Conservation (phyloP, 2,888 invertebrate species). For the Amiota communis region DNA sequence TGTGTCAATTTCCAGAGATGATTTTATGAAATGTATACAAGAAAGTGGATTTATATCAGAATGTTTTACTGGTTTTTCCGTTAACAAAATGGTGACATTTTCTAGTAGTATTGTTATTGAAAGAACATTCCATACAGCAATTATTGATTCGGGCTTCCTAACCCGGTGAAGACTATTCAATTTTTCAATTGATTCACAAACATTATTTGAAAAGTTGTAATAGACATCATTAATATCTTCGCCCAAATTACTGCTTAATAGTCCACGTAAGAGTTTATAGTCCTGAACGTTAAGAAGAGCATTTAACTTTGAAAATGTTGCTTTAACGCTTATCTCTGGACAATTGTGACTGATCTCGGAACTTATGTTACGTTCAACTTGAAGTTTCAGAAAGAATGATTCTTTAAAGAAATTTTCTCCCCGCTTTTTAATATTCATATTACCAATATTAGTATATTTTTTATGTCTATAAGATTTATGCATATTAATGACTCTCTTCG, state of each 20-base stretch:
- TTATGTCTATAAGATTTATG: constrained; percentile 45
- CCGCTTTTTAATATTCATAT: constrained; percentile 63
- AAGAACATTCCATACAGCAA: constrained; percentile 83
- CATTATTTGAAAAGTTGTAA: constrained; percentile 58
- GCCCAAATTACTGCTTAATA: constrained; percentile 91
- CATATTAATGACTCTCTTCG: constrained; percentile 68
- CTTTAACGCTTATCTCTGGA: constrained; percentile 89
- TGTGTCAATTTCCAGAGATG: constrained; percentile 87
- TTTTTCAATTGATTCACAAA: constrained; percentile 66
- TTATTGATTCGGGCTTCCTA: constrained; percentile 57
- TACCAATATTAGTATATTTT: constrained; percentile 66
- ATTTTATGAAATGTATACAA: constrained; percentile 93
- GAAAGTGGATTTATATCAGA: constrained; percentile 77
- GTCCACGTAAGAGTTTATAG: constrained; percentile 89
- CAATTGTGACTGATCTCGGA: constrained; percentile 75
- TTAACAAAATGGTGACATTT: constrained; percentile 83
- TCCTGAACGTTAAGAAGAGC: constrained; percentile 87
- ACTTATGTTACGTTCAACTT: constrained; percentile 87
- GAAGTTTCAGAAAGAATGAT: constrained; percentile 85
- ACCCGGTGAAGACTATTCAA: constrained; percentile 61
- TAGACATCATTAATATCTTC: constrained; percentile 83
- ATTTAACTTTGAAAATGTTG: constrained; percentile 88
- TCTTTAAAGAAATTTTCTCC: constrained; percentile 85
- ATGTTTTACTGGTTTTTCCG: constrained; percentile 48
- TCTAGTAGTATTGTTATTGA: constrained; percentile 87